Conservation (phyloP, 2,113 vertebrate genomes). For the Serilophus lunatus region DNA sequence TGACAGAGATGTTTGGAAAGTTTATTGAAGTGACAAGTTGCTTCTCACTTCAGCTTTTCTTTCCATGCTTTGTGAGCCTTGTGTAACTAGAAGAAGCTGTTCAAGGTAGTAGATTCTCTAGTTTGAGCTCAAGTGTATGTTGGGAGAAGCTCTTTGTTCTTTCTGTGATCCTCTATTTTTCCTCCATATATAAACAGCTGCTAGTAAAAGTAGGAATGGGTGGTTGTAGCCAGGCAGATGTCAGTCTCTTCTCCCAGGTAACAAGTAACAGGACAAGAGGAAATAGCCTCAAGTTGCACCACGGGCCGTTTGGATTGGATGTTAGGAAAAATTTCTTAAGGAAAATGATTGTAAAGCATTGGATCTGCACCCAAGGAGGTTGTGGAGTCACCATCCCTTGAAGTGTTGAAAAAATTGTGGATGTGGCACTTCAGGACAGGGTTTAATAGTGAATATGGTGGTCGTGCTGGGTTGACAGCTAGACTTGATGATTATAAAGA, state of each 20-base stretch:
- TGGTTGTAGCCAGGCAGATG: fast-evolving
- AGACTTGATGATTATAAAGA: not conserved
- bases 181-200: not conserved
- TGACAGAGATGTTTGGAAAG: not conserved
- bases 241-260: not conserved
- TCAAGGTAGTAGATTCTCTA: not conserved
- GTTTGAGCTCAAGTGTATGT: not conserved
- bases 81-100: not conserved
- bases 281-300: not conserved
- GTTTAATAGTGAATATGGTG: not conserved
- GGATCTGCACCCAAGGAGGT: not conserved
- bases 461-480: not conserved
- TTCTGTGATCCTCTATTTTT: not conserved
- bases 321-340: not conserved
- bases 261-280: not conserved
- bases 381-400: not conserved
- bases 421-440: fast-evolving
- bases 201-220: not conserved
- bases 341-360: not conserved
- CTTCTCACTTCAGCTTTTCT: not conserved
- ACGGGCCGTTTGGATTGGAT: not conserved
- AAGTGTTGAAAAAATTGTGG: not conserved
- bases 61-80: not conserved
- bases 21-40: not conserved
- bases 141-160: not conserved